A percentile compares a stretch with the other conserved stretches of the same genome.
Conservation (phyloP, 2,113 vertebrate species). For the Pollimyrus isidori region DNA sequence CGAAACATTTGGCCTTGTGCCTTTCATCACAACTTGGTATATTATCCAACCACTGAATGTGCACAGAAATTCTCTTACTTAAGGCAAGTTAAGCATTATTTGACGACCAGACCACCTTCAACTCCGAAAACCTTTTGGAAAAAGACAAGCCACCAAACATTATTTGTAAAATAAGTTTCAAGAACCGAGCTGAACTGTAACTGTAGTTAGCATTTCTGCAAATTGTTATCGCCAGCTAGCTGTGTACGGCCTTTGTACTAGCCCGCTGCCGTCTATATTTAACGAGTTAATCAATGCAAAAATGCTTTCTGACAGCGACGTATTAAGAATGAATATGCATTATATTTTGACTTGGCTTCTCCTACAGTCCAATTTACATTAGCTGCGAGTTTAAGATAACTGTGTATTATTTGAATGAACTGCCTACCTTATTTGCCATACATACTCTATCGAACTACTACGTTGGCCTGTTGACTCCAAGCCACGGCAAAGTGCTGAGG, state of each 20-base stretch:
- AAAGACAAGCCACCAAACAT: background rate
- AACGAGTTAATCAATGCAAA: background rate
- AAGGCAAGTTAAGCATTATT: background rate
- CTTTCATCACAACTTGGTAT: background rate
- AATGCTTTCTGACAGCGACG: background rate
- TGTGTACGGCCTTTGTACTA: background rate
- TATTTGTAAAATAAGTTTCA: background rate
- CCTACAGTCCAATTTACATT: background rate
- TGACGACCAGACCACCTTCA: background rate
- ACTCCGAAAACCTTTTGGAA: background rate
- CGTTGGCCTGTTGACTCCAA: constrained; percentile 48
- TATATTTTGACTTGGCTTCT: background rate
- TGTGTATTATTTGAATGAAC: background rate
- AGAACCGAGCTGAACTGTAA: background rate
- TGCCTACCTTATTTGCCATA: background rate
- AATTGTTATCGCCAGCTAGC: background rate
- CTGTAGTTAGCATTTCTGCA: background rate
- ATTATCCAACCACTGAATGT: background rate
- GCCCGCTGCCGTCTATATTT: background rate
- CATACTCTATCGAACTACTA: constrained; percentile 13
- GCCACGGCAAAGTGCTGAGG: constrained; percentile 24
- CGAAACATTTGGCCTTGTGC: background rate
- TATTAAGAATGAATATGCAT: background rate
- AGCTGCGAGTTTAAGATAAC: background rate
- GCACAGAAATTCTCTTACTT: background rate